Evolutionary conservation across 1,140 invertebrate species (phyloP).

Genomic region (Luehdorfia chinensis): DNA sequence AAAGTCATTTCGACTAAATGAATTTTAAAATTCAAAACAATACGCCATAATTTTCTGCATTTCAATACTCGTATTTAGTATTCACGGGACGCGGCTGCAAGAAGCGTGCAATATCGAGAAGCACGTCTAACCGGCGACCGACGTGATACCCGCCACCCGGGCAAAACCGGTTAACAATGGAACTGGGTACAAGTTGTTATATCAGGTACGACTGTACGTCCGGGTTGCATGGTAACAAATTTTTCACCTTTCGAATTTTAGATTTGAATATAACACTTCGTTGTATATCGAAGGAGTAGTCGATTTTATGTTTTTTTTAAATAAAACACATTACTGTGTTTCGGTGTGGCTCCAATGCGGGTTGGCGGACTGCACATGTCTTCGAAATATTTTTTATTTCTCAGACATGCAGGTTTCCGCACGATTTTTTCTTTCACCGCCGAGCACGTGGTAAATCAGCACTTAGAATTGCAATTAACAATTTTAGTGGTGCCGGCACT

Average conservation of each 20-base stretch:
- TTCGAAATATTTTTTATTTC: too few species aligned
- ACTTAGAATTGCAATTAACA: too few species aligned
- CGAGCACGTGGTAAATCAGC: too few species aligned
- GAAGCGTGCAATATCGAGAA: conserved; percentile 9
- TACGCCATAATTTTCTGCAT: conserved; percentile 5
- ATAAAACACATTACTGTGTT: too few species aligned
- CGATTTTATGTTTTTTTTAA: too few species aligned
- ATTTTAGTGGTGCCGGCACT: too few species aligned
- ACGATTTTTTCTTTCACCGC: too few species aligned
- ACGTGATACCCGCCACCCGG: conserved; percentile 3
- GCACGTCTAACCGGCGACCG: conserved; percentile 7
- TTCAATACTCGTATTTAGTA: conserved; percentile 6
- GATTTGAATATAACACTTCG: not conserved
- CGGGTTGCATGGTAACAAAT: not conserved
- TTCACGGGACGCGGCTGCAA: not conserved
- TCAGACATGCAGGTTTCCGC: too few species aligned
- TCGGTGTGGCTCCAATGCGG: too few species aligned
- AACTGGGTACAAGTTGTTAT: not conserved
- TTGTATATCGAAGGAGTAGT: not conserved
- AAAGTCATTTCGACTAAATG: conserved; percentile 2
- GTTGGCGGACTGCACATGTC: too few species aligned
- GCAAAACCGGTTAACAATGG: conserved; percentile 16
- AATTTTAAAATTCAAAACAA: conserved; percentile 11
- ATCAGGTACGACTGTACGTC: conserved; percentile 6
- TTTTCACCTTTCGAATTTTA: conserved; percentile 10